Base-by-base conservation (phyloP, 2,888 invertebrate species). In the Drosophila anceps region DNA sequence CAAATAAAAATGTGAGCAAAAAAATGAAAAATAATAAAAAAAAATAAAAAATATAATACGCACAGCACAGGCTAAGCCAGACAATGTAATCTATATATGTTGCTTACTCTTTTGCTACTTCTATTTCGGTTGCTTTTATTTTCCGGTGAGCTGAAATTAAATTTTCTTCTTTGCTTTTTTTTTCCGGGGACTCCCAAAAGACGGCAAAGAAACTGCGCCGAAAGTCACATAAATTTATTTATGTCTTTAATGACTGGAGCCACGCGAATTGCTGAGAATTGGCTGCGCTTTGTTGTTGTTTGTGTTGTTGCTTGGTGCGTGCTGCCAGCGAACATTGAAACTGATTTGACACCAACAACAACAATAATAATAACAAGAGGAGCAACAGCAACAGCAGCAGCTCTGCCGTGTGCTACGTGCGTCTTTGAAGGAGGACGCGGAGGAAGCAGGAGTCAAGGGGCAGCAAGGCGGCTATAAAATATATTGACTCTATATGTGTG, bases 171-270 rank as follows among this genome's bases (percentile, higher is more conserved):
- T 9, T 43, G 1, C 9, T 12, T 84, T 76, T 12, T 84, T 76
- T 60, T 84, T 67, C 39, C 39, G 61, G n/a, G 46, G 27, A 46
- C 12, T 50, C 50, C 50, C 53, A 51, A 24, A 48, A 51, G 46
- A 37, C 18, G 57, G 58, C 59, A 75, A 55, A 73, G 73, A 79
- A 84, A 82, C 76, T 74, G 76, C 71, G 80, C 75, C 68, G 71
- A 84, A 84, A 87, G 81, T 81, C 91, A 91, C 88, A 91, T 91
- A 81, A 91, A 91, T 91, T 90, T 91, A 90, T 91, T 90, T 88
- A 88, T 91, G 82, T 82, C 78, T 88, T 90, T 91, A 91, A 91
- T 91, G 87, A 91, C 88, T 90, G 84, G 81, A 89, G 90, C 81
- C 76, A 71, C 73, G 82, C 77, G 79, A 84, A 87, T 84, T 76